Percentiles rank a stretch among this genome's conserved stretches.
Evolutionary conservation across 1,140 invertebrate genomes (phyloP).

Genomic region (Propsilocerus akamusi): DNA sequence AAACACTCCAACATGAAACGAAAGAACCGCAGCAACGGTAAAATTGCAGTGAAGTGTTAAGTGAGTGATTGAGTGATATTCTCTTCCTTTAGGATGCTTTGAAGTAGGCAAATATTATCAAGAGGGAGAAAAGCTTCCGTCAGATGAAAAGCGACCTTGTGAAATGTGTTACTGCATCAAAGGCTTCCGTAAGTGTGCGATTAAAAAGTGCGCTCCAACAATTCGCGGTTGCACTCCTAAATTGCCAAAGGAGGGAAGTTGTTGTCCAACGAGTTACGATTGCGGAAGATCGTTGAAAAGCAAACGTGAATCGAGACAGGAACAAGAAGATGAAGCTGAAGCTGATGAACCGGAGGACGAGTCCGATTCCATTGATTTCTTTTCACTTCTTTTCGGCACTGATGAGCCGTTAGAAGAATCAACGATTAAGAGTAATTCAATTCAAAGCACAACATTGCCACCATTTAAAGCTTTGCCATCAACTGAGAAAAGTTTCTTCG

Average conservation of each 20-base stretch:
- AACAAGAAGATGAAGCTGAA: not conserved
- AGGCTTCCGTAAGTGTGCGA: slow-evolving; percentile 50
- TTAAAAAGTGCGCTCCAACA: slow-evolving; percentile 51
- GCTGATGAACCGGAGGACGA: slow-evolving; percentile 8
- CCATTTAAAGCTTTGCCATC: slow-evolving; percentile 7
- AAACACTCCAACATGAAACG: slow-evolving; percentile 13
- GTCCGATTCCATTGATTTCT: slow-evolving; percentile 20
- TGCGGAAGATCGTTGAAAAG: slow-evolving; percentile 36
- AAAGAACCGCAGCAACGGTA: slow-evolving; percentile 19
- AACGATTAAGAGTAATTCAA: not conserved
- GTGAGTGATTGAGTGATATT: not conserved
- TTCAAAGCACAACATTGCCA: slow-evolving; percentile 7
- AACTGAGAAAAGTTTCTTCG: slow-evolving; percentile 20
- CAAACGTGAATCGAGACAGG: not conserved
- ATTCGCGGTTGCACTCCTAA: slow-evolving; percentile 58
- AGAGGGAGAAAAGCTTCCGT: slow-evolving; percentile 56
- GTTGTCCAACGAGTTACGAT: slow-evolving; percentile 67
- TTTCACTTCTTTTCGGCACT: slow-evolving; percentile 18
- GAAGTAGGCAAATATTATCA: slow-evolving; percentile 37
- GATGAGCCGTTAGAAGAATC: not conserved
- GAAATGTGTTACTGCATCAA: slow-evolving; percentile 68
- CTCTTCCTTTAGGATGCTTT: slow-evolving; percentile 34
- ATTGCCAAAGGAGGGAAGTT: slow-evolving; percentile 47
- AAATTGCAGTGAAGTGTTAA: slow-evolving; percentile 14
- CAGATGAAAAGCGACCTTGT: slow-evolving; percentile 37